Evolutionary conservation across 2,113 vertebrate genomes (phyloP), one percentile per base, ranked within the genome.

Genomic region (Hyperoodon ampullatus): DNA sequence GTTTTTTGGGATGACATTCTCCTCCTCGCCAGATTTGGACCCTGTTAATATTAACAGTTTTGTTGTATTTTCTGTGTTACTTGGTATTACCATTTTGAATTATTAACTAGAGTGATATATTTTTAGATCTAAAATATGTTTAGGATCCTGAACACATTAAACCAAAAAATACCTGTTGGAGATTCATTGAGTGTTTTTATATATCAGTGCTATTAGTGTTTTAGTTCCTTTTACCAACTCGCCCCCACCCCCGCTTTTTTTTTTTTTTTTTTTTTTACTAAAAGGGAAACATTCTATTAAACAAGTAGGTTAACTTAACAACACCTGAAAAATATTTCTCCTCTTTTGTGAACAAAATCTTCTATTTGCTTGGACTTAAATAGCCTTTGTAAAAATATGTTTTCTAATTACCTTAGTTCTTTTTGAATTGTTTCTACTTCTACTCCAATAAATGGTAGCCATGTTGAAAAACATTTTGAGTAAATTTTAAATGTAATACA

Each of bases 381-480:
- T 75, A 88, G 63, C 53, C 50, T 93, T 97, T 80, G 50, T 92
- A 74, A 84, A 92, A 95, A 61, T 70, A 19, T 7, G 0, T 86
- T 97, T 97, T 89, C 65, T 95, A 28, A 42, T 75, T 85, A 72
- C 84, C 65, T 95, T 83, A 84, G 55, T 90, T 96, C 53, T 33
- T 93, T 97, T 91, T 44, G 35, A 95, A 12, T 94, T 55, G 42
- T 94, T 90, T 55, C 78, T 44, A 18, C 50, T 95, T 90, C 68
- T 93, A 35, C 16, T 71, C n/a, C n/a, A 95, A 53, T 23, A 89
- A 92, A 61, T 96, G 78, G 85, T 93, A 89, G 85, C 96, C 94
- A 93, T 98, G 74, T 96, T 97, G 74, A 92, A 93, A 88, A 95
- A 58, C 50, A 93, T 96, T 94, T 90, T 78, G 44, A 94, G n/a